Base-by-base conservation (phyloP, 2,888 invertebrate species). In the Argyresthia goedartella region DNA sequence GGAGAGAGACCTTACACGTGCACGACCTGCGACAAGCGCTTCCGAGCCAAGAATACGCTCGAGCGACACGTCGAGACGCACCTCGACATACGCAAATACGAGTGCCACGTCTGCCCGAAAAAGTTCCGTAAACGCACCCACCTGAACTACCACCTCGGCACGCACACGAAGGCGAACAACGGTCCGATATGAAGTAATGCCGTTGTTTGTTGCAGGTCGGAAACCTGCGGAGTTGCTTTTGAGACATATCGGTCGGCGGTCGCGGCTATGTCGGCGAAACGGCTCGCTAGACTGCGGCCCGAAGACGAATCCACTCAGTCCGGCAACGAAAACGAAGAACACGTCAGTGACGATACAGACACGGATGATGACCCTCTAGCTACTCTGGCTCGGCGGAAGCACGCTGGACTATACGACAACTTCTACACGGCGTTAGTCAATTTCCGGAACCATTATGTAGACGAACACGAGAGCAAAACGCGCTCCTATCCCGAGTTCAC, bases 1-100 rank as follows among this genome's bases (percentile, higher is more conserved):
- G 88, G 86, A 0, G 68, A 65, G n/a, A 76, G 67, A 46, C 88
- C 88, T 4, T 81, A 75, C 60, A 56, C 59, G 8, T 89, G 89
- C 59, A 57, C 67, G 4, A 58, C 69, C 44, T 89, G 89, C 63
- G 53, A 51, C n/a, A 73, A 73, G 50, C 56, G 71, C 0, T 85
- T 68, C 59, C 71, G 77, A 51, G 69, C 75, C 35, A 69, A 67
- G 53, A 69, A 73, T 59, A 66, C 76, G 1, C 71, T 81, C 2
- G 59, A 64, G 39, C 60, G 69, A 1, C 85, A 86, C 57, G 45
- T 71, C 3, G 72, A 75, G 14, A 69, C 67, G 59, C 85, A 86
- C 55, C 57, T 69, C 41, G 65, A 73, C 56, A 59, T 75, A 51
- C 62, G 81, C 1, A 70, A 66, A 34, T 66, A 78, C 57, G 56